phyloP scores from a whole-genome alignment of 2,113 vertebrate genomes.

The Thalassarche chlororhynchos region DNA sequence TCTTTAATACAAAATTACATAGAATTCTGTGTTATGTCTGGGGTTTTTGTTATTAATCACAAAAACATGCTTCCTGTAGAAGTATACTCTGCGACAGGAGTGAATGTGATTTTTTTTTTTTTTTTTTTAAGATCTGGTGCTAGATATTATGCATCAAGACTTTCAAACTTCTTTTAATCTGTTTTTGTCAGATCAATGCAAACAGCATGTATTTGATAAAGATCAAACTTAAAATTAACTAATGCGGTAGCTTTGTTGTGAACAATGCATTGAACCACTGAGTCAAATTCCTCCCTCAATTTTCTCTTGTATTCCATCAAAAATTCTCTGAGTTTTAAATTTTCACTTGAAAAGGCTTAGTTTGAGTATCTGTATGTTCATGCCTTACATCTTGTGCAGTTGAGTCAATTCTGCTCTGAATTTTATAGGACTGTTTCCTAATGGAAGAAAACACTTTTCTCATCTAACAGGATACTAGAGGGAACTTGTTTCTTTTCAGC shows the following conservation, averaged over 20 bases:
- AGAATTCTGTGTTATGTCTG: not conserved
- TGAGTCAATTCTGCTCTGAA: not conserved
- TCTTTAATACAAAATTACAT: not conserved
- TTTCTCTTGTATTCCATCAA: not conserved
- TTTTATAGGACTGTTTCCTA: not conserved
- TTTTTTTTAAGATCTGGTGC: not conserved
- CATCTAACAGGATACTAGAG: not conserved
- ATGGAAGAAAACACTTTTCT: not conserved
- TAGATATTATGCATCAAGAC: not conserved
- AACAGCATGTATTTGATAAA: not conserved
- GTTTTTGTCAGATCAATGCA: not conserved
- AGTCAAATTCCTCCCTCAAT: not conserved
- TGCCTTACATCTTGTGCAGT: not conserved
- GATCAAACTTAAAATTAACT: not conserved
- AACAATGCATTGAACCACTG: not conserved
- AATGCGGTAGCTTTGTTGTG: not conserved
- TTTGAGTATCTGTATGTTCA: not conserved
- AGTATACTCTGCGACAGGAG: accelerated
- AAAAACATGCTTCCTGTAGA: not conserved
- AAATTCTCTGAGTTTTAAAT: not conserved
- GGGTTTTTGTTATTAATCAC: not conserved
- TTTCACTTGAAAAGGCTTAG: not conserved
- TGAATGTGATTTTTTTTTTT: not conserved
- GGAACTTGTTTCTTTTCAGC: not conserved
- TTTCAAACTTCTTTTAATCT: not conserved